Base-by-base conservation (phyloP, 2,113 vertebrate genomes). In the Crocuta crocuta region DNA sequence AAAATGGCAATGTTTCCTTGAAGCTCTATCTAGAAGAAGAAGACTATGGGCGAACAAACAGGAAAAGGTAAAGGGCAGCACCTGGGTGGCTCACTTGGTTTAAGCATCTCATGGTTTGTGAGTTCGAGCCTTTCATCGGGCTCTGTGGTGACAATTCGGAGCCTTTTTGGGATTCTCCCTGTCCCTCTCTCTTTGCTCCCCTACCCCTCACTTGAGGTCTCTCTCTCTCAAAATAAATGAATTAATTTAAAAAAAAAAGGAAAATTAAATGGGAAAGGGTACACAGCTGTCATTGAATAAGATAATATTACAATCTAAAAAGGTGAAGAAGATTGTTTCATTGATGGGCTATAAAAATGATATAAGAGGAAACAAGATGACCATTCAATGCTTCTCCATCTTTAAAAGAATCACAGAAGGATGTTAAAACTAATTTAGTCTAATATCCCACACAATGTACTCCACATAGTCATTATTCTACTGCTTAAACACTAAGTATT, bases 341-440 rank as follows among this genome's bases (percentile, higher is more conserved):
- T 39, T 70, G 80, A 63, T 39, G 61, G n/a, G 10, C 26, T 65
- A 89, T 92, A 53, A 70, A 89, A 94, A 94, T 28, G 84, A 24
- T 90, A 79, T 43, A 73, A 95, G 7, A 76, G 50, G 45, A 92
- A 95, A 94, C 43, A 78, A 45, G 31, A 89, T 53, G 39, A 71
- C 43, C 17, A n/a, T 66, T 95, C 19, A 89, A 71, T 50, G 45
- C 7, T 48, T 89, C 89, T 81, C 33, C 17, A 70, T 74, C 10
- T 89, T 96, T 86, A 65, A 85, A 13, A 50, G 76, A 94, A 82
- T 89, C 16, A 89, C 10, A 89, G 85, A 78, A 86, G n/a, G n/a
- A 88, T 39, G 39, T 55, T 58, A 66, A 26, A 95, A 95, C 13
- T 84, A 7, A 89, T 74, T 95, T 86, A 78, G 21, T 66, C 68